Base-by-base conservation (phyloP, 1,140 invertebrate genomes). In the Drosophila tristis region DNA sequence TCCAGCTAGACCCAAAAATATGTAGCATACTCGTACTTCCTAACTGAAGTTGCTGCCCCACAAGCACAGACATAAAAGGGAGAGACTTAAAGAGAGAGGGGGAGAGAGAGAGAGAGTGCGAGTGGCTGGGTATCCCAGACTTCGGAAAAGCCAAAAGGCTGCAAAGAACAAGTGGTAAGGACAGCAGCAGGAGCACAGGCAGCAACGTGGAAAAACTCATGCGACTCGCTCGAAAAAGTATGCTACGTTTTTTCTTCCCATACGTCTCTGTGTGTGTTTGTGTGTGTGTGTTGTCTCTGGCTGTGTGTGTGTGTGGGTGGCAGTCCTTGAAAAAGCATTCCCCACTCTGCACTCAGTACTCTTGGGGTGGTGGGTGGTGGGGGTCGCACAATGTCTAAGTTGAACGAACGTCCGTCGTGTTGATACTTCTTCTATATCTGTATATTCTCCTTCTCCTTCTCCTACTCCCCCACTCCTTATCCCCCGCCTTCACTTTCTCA, bases 181-280 rank as follows among this genome's bases (percentile, higher is more conserved):
- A 25, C 25, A 39, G 35, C 35, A 39, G 35, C 35, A 35, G 57
- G 53, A 80, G 74, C 65, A 25, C 23, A 74, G 49, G 57, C 71
- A 63, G 57, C 81, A 87, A 77, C 71, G 78, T 78, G 78, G 84
- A 87, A 87, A 86, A 87, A 87, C 71, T 74, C 82, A 56, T 66
- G 78, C 84, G 63, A 89, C 76, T 80, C 72, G 80, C 84, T 80
- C 85, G 80, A 89, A 90, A 89, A 87, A 87, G 84, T 89, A 89
- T 89, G 76, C 84, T 89, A 84, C 76, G 79, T 64, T 89, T 90
- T 80, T 78, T 74, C 62, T 51, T 31, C 49, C 48, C 62, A 56
- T 58, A 59, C 67, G 48, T 57, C 48, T 63, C 26, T 62, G 48
- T 56, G 20, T 51, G n/a, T n/a, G n/a, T n/a, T n/a, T n/a, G n/a